Evolutionary conservation across 2,797 vertebrate species (phyloP), one percentile per base, ranked within the genome.

Genomic region (Xiphophorus birchmanni): DNA sequence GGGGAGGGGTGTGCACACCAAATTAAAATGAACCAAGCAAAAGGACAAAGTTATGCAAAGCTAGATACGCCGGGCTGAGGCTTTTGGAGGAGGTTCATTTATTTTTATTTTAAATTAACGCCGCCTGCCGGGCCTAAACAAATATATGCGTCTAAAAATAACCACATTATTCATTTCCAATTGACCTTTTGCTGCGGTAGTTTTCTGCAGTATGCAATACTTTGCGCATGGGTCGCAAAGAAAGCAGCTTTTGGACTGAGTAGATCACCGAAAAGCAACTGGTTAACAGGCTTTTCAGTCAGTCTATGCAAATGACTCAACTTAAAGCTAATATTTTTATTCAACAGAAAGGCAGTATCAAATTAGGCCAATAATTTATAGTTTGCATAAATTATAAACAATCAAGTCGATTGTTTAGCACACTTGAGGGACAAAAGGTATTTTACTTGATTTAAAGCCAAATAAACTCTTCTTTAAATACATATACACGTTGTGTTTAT

Each of bases 11-110:
- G 12, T 37, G 18, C 44, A 44, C 52, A 74, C 75, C 74, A 77
- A 82, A 89, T 90, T 85, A 84, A 86, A 89, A 84, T 47, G 78
- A 87, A 73, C 73, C 75, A 71, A 45, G 77, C n/a, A 40, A 42
- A 52, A 45, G 15, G 71, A 48, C 75, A 73, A 81, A 74, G 76
- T 77, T 48, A 9, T 9, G 23, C 76, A 54, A 26, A 54, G 23
- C 52, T 23, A 54, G 52, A 54, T 54, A 1, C 52, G 23, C 54
- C 23, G 9, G 54, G 54, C 12, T 37, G 8, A 65, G 35, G 32
- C 32, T 37, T 37, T 65, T 21, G 63, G 37, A 44, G 18, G 15
- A 71, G 74, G 50, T 60, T 21, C 15, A 42, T 60, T 21, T 17
- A 11, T 75, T 75, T 45, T 45, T 75, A 45, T 42, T 76, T 42